Base-by-base conservation (phyloP, 2,888 invertebrate genomes). In the Microplitis manilae region DNA sequence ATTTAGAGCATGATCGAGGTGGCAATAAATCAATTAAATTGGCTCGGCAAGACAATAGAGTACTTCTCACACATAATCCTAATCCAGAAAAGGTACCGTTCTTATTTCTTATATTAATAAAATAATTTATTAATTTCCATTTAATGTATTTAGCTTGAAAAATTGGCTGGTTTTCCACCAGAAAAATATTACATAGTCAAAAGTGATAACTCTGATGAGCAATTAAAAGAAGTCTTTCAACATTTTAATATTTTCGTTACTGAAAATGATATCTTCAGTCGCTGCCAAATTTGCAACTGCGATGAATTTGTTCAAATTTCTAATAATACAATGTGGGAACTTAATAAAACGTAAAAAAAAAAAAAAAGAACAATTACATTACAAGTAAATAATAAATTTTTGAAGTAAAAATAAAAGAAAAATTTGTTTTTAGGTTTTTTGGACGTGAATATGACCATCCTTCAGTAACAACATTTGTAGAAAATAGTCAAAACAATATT, bases 241-340 rank as follows among this genome's bases (percentile, higher is more conserved):
- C 91, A 92, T 86, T 96, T 94, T 87, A 93, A 94, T 86, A 91
- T 96, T 76, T 87, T 88, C 65, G 91, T 96, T 69, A 92, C 91
- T 41, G 91, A 92, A 86, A 91, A 91, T 79, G 92, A 96, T 89
- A 92, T 96, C 79, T 94, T 95, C 84, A 94, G 92, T 84, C 91
- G 95, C 83, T 96, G 96, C 89, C 92, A 91, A 90, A 83, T 85
- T n/a, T 93, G 93, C 83, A 93, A 93, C 83, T 85, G 87, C 30
- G 90, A 90, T 71, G 90, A 89, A 79, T 92, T 92, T 80, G 87
- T 90, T 4, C 88, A 90, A 84, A 85, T 91, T 15, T 85, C 90
- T 1, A 88, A 86, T 75, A 85, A 89, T 0, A 88, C 90, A 7
- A 91, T 92, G 90, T 79, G 86, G 15, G 84, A 86, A 9, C 82